These are phyloP conservation scores for Daptonema setosum DNA, from an alignment of 2,888 invertebrate genomes.

Conservation along the genomic window DNA sequence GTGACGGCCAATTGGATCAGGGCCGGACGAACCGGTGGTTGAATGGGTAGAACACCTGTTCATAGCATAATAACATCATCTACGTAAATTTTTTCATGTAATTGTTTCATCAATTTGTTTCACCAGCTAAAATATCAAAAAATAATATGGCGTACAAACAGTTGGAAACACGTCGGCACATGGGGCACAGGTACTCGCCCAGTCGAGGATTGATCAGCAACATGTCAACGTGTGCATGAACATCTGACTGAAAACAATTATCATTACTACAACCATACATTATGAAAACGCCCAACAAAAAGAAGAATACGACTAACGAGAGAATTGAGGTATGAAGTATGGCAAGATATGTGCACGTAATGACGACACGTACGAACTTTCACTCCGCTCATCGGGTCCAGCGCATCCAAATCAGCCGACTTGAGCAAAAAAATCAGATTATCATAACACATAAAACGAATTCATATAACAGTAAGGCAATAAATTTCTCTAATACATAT, in stretches of 20 bases:
- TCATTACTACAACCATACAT: background rate
- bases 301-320: constrained; percentile 28
- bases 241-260: background rate
- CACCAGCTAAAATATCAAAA: background rate
- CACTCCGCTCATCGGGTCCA: constrained; percentile 46
- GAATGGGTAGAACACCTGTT: background rate
- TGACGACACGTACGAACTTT: constrained; percentile 89
- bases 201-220: constrained; percentile 23
- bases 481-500: too few species aligned
- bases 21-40: background rate
- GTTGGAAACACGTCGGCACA: constrained; percentile 74
- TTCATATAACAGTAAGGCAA: too few species aligned
- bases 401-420: background rate
- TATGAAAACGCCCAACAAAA: background rate
- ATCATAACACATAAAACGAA: too few species aligned
- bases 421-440: too few species aligned
- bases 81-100: background rate
- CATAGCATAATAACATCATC: too few species aligned
- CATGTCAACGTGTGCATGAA: background rate
- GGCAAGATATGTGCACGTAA: constrained; percentile 78
- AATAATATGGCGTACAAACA: constrained; percentile 38
- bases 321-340: constrained; percentile 67
- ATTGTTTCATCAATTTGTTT: background rate
- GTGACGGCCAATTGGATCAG: too few species aligned
- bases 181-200: constrained; percentile 78